Conservation (phyloP, 2,113 vertebrate genomes). For the Cryptotis parvus region DNA sequence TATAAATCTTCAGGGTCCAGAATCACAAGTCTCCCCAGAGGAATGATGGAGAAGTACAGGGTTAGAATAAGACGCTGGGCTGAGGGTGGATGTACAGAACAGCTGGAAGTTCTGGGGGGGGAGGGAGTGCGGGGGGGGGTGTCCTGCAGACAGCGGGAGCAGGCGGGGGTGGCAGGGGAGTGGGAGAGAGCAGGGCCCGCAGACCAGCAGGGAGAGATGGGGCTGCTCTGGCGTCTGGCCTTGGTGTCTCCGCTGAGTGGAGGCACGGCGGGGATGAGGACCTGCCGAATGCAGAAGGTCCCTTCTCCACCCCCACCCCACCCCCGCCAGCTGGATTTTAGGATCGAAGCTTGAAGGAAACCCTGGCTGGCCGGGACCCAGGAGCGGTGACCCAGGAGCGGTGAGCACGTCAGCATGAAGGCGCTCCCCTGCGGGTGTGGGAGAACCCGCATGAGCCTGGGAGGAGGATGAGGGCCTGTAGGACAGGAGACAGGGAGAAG, state of each 20-base stretch:
- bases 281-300: not conserved
- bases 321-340: not conserved
- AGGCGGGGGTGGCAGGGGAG: too few species aligned
- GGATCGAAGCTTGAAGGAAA: not conserved
- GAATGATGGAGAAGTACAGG: not conserved
- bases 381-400: not conserved
- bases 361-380: too few species aligned
- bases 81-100: too few species aligned
- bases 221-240: not conserved
- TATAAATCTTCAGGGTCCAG: not conserved
- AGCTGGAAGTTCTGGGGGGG: too few species aligned
- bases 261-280: too few species aligned
- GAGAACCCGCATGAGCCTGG: not conserved
- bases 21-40: not conserved
- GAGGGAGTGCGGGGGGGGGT: rapidly evolving
- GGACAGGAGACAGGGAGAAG: not conserved
- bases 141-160: too few species aligned
- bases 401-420: not conserved
- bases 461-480: too few species aligned
- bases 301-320: too few species aligned
- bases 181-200: too few species aligned
- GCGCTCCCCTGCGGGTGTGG: not conserved
- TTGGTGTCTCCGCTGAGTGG: not conserved
- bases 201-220: not conserved
- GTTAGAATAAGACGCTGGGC: not conserved